phyloP scores from a whole-genome alignment of 2,113 vertebrate genomes.

The Odobenus rosmarus region DNA sequence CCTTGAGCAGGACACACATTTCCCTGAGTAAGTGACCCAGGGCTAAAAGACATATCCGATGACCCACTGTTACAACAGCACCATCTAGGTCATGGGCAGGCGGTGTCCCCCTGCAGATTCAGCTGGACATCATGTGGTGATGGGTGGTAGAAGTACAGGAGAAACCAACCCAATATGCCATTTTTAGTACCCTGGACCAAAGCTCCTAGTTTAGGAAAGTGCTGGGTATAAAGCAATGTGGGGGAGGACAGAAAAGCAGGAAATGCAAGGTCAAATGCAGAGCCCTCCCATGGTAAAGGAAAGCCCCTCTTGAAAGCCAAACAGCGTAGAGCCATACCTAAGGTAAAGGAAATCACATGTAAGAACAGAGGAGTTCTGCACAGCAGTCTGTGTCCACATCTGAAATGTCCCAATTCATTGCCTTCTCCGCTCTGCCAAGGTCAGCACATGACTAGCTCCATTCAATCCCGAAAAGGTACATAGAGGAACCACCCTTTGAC shows the following conservation, averaged over 20 bases:
- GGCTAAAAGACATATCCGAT: too few species aligned
- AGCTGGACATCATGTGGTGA: fast-evolving
- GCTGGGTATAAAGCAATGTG: fast-evolving
- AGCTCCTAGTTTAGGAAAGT: background rate
- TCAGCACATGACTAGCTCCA: background rate
- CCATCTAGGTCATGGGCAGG: background rate
- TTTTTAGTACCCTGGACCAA: background rate
- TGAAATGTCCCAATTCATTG: background rate
- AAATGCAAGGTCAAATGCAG: fast-evolving
- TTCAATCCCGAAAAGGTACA: background rate
- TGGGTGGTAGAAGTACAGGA: background rate
- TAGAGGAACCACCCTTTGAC: background rate
- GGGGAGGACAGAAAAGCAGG: too few species aligned
- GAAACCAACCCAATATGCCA: background rate
- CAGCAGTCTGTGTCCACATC: fast-evolving
- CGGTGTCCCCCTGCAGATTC: fast-evolving
- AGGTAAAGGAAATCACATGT: background rate
- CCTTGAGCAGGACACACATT: background rate
- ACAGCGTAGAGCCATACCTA: background rate
- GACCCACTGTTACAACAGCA: background rate
- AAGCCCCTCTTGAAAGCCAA: background rate
- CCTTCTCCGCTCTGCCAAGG: background rate
- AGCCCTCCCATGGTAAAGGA: background rate
- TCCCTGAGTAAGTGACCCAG: background rate
- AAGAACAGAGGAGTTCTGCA: too few species aligned